These are phyloP conservation scores for Limonius californicus DNA, from an alignment of 1,140 invertebrate genomes.

Conservation along the genomic window DNA sequence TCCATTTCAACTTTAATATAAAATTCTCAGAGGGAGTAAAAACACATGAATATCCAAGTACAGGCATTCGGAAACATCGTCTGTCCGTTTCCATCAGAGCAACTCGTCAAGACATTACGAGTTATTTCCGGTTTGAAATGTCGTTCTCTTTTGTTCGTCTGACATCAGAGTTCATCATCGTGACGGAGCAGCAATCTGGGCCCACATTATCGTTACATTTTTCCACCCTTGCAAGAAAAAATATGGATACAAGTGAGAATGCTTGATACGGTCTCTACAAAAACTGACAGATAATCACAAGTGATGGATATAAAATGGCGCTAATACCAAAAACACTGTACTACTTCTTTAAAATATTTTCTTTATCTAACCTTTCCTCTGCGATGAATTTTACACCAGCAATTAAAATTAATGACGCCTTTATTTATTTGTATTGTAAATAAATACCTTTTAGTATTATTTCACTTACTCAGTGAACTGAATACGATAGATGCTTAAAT, in stretches of 20 bases:
- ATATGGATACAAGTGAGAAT: slow-evolving; percentile 16
- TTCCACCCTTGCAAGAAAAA: slow-evolving; percentile 9
- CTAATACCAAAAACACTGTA: neutral
- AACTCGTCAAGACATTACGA: slow-evolving; percentile 26
- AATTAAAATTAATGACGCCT: too few relatives aligned
- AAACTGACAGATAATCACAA: slow-evolving; percentile 6
- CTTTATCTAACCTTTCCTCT: too few relatives aligned
- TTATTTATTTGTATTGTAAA: too few relatives aligned
- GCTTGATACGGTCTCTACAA: neutral
- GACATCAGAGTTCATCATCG: slow-evolving; percentile 9
- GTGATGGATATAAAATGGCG: slow-evolving; percentile 2
- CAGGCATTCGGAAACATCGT: slow-evolving; percentile 16
- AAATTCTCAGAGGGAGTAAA: neutral
- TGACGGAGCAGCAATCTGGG: slow-evolving; percentile 20
- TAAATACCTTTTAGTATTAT: too few relatives aligned
- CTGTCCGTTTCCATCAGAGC: slow-evolving; percentile 21
- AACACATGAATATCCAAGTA: slow-evolving; percentile 3
- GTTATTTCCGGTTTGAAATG: slow-evolving; percentile 25
- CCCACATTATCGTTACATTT: slow-evolving; percentile 17
- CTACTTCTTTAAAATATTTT: too few relatives aligned
- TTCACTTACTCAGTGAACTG: too few relatives aligned
- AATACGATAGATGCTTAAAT: too few relatives aligned
- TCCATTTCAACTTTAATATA: too few relatives aligned
- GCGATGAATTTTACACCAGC: too few relatives aligned
- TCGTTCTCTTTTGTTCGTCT: slow-evolving; percentile 20